These are phyloP conservation scores for Ecliptopera silaceata DNA, from an alignment of 2,888 invertebrate genomes.

Conservation along the genomic window DNA sequence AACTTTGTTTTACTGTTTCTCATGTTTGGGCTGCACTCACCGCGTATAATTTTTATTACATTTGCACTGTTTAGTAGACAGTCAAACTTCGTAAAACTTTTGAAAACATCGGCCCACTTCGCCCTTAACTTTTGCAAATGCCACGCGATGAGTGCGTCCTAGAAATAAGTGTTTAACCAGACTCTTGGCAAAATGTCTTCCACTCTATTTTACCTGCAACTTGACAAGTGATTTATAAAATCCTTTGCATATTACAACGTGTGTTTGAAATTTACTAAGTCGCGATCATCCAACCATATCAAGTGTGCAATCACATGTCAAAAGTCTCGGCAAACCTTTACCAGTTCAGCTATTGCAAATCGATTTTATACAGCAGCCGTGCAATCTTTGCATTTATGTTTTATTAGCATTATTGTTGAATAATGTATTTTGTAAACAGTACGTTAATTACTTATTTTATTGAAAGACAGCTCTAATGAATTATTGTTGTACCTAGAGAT, in stretches of 20 bases:
- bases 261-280: too few species aligned
- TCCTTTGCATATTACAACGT: too few species aligned
- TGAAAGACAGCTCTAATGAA: slow-evolving; percentile 9
- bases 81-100: too few species aligned
- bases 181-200: neutral
- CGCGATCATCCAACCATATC: neutral
- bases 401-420: neutral
- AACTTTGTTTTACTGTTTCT: too few species aligned
- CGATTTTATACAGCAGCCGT: slow-evolving; percentile 8
- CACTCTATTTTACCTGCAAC: too few species aligned
- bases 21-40: too few species aligned
- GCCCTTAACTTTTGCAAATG: too few species aligned
- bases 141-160: too few species aligned
- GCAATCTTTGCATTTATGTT: slow-evolving; percentile 15
- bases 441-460: neutral
- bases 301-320: neutral
- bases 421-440: neutral
- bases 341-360: slow-evolving; percentile 2
- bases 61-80: too few species aligned
- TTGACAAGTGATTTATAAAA: too few species aligned
- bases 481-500: slow-evolving; percentile 2
- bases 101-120: too few species aligned
- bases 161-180: neutral
- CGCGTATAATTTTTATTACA: too few species aligned
- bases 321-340: slow-evolving; percentile 3